Evolutionary conservation across 2,888 invertebrate genomes (phyloP), one percentile per base, ranked within the genome.

Genomic region (Leptinotarsa juncta): DNA sequence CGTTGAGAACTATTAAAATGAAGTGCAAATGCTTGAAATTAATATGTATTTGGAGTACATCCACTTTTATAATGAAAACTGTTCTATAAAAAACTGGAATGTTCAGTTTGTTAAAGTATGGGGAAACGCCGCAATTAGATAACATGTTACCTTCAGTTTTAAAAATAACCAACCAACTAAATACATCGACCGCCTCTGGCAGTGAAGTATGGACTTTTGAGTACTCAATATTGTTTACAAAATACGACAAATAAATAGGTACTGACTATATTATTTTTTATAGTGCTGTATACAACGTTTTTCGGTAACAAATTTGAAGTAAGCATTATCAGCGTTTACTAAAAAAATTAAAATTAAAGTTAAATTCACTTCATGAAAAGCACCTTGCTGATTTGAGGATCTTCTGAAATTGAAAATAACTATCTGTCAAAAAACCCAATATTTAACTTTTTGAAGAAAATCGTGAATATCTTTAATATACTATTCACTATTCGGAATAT

Each of bases 121-220:
- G 62, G 16, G 62, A 42, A 62, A 62, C 18, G 42, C 62, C 10
- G 42, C 32, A 42, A 62, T 62, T 62, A 32, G 62, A 42, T 62
- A 62, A 62, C 62, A 15, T 62, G 62, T 62, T 62, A 62, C 62
- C 62, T 62, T 62, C 62, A n/a, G 62, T 42, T 62, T 32, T 62
- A 62, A 62, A 62, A 62, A 62, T 62, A 62, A 62, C 26, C 42
- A n/a, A 62, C 62, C 42, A 7, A 10, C 42, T 42, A 42, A 42
- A 42, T 62, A 42, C n/a, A 16, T 26, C 62, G 7, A 16, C 62
- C 62, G 62, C n/a, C 42, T 42, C 62, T 62, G 62, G 62, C 62
- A 62, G 42, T 42, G 57, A 23, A 32, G 62, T 32, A n/a, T 62
- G 26, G 26, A 62, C 32, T 62, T 62, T 62, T 32, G 32, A 62